Evolutionary conservation across 2,888 invertebrate species (phyloP), one percentile per base, ranked within the genome.

Genomic region (Acleris holmiana): DNA sequence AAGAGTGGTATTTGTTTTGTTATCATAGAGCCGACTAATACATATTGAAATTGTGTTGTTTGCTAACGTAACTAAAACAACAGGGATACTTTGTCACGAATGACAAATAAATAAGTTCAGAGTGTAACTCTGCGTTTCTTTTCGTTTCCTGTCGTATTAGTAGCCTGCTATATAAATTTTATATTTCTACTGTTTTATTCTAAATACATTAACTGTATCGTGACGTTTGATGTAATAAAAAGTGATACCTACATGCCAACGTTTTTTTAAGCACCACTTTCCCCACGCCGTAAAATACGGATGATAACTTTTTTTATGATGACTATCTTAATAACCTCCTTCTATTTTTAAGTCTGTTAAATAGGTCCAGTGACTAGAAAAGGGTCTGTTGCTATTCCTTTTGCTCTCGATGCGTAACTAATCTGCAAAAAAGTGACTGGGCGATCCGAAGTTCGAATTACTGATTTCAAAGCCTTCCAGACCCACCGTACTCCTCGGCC

Each of bases 181-280:
- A 44, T 63, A 57, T 63, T 49, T 62, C 49, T 62, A 61, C 50
- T 56, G 25, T 55, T 56, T 63, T 63, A 51, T 63, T 46, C 57
- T n/a, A 23, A 51, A 57, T 46, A 57, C 46, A 46, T 40, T 6
- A 21, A 35, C 40, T 50, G 50, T 50, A 51, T 46, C 35, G 50
- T 57, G 56, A 35, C 35, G 51, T 60, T 5, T 51, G 44, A 19
- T 29, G n/a, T 40, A 51, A 51, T 63, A 58, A 58, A 63, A 54
- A 51, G 29, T 18, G 15, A 46, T 46, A 53, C 35, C 35, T 35
- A 35, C 35, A 10, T 35, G 13, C 13, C 10, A 29, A 35, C 4
- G 35, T 13, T 35, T 10, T n/a, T 35, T 35, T 10, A 35, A 29
- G 7, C 29, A 29, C 29, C 35, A 35, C 35, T 35, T 35, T 6